Evolutionary conservation across 2,888 invertebrate genomes (phyloP).

Genomic region (Octonoba sinensis): DNA sequence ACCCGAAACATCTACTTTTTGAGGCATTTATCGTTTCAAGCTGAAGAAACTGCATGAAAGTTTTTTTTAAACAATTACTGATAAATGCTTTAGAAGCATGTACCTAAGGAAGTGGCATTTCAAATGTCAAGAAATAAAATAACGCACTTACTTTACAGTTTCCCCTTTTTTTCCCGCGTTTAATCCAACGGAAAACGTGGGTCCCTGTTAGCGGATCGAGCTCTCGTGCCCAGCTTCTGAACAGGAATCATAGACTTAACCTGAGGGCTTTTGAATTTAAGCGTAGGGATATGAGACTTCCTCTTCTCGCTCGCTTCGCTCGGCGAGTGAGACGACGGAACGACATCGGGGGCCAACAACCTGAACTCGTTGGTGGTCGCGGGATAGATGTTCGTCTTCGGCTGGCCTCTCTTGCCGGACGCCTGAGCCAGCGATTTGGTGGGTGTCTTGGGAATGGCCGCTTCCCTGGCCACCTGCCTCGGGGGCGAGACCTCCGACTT

Average conservation of each 20-base stretch:
- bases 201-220: slow-evolving; percentile 57
- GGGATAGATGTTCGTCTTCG: slow-evolving; percentile 10
- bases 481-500: slow-evolving; percentile 39
- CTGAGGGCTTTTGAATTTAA: slow-evolving; percentile 49
- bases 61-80: no score
- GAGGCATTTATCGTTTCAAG: no score
- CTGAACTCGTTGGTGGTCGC: slow-evolving; percentile 26
- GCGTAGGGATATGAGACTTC: slow-evolving; percentile 49
- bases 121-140: no score
- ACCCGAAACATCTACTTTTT: no score
- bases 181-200: slow-evolving; percentile 44
- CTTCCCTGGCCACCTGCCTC: slow-evolving; percentile 8
- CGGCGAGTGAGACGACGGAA: slow-evolving; percentile 15
- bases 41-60: no score
- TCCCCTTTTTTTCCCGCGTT: not conserved
- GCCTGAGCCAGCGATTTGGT: slow-evolving; percentile 30
- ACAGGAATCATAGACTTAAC: slow-evolving; percentile 59
- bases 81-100: no score
- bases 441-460: slow-evolving; percentile 41
- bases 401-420: slow-evolving; percentile 11
- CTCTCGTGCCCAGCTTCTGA: slow-evolving; percentile 47
- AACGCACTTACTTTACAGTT: no score
- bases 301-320: slow-evolving; percentile 32
- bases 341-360: slow-evolving; percentile 17
- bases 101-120: no score